phyloP scores from a whole-genome alignment of 2,888 invertebrate genomes.

The Phyllotreta striolata region DNA sequence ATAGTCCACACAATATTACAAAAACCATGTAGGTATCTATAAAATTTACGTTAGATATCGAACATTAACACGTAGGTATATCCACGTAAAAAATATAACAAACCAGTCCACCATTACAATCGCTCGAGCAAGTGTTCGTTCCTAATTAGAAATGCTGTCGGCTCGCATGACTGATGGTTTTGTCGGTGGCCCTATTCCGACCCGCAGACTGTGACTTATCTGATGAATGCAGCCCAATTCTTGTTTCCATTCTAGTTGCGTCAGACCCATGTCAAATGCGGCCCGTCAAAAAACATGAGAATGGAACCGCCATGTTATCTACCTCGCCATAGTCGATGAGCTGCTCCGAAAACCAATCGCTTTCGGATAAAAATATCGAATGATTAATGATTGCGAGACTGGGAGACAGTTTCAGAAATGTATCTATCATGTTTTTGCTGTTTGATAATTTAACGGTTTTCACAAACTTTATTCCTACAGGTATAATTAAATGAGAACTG shows the following conservation, averaged over 20 bases:
- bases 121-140: conserved; percentile 51
- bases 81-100: conserved; percentile 22
- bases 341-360: conserved; percentile 17
- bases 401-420: background rate
- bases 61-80: conserved; percentile 5
- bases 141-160: conserved; percentile 61
- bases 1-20: no score
- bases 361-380: conserved; percentile 11
- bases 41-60: conserved; percentile 30
- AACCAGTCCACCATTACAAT: conserved; percentile 43
- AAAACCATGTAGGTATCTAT: no score
- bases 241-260: conserved; percentile 53
- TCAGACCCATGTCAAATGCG: conserved; percentile 60
- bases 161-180: conserved; percentile 57
- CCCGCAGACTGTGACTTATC: conserved; percentile 50
- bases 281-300: conserved; percentile 55
- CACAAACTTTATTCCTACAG: background rate
- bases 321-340: conserved; percentile 35
- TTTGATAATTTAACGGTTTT: background rate
- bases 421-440: background rate
- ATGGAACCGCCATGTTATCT: conserved; percentile 39
- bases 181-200: conserved; percentile 45
- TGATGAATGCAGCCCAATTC: conserved; percentile 45
- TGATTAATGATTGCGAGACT: conserved; percentile 11
- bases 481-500: background rate